Percentiles rank a stretch among this genome's conserved stretches.
Evolutionary conservation across 2,797 vertebrate genomes (phyloP).

Genomic region (Poecilia picta): DNA sequence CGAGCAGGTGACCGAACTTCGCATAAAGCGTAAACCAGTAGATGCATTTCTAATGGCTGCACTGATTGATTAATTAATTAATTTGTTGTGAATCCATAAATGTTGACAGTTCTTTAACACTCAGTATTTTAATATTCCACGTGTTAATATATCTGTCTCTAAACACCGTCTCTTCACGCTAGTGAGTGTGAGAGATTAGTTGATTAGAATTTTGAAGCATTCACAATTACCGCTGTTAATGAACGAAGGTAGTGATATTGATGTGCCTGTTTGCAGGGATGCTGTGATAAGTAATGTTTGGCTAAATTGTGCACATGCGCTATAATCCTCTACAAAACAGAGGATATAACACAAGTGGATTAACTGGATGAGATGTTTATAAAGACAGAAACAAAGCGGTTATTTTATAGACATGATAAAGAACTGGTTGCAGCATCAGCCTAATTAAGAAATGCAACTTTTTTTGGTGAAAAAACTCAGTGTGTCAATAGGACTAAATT

Average conservation of each 20-base stretch:
- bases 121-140: background rate
- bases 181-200: background rate
- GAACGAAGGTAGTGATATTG: background rate
- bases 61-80: background rate
- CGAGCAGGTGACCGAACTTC: no score
- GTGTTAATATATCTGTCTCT: background rate
- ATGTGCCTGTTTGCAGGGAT: background rate
- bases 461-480: background rate
- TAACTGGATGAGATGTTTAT: background rate
- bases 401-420: background rate
- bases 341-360: background rate
- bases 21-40: background rate
- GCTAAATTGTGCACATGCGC: background rate
- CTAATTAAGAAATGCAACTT: background rate
- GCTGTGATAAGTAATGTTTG: background rate
- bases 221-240: background rate
- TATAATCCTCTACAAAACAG: background rate
- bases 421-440: background rate
- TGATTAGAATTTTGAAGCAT: background rate
- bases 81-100: background rate
- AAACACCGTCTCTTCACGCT: background rate
- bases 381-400: background rate
- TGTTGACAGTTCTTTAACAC: background rate
- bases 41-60: background rate
- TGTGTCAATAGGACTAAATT: background rate